Base-by-base conservation (phyloP, 2,113 vertebrate genomes). In the Copsychus sechellarum region DNA sequence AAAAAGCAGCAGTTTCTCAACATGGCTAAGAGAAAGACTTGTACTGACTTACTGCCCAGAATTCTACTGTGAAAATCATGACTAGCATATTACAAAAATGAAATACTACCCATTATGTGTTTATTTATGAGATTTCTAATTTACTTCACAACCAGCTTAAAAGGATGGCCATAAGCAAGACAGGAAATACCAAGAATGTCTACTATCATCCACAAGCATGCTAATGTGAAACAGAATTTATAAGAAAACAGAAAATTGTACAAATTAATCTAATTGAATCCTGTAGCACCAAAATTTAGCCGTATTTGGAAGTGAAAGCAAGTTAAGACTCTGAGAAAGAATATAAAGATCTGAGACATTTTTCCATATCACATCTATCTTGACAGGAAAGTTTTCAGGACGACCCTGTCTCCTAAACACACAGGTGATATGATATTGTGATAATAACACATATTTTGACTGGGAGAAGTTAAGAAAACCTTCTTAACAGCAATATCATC, bases 181-280 rank as follows among this genome's bases (percentile, higher is more conserved):
- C 76, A 96, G 90, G 93, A 96, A 97, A 96, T 96, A 76, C 85
- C 82, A 93, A 76, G 88, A 79, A 92, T 57, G 7, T 62, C 0
- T 0, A 81, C 66, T 51, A 86, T 62, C 61, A 70, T 90, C 42
- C 85, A 69, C 47, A 71, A 90, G 73, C 74, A 88, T 65, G 58
- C 14, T 95, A 95, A 97, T 92, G 38, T 62, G 82, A 90, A 96
- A 95, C 93, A 93, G 85, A 93, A 81, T 87, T 87, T 81, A 33
- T 65, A 95, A 82, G 61, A 93, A 79, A 38, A 91, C 57, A 81
- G 65, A 93, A 86, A 95, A 76, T 48, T 53, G 45, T 31, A 84
- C 57, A 71, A 60, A 92, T 95, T 74, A 91, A 62, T 48, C n/a
- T 60, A 88, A 95, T 53, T 95, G 58, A 92, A 81, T 29, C 26